Evolutionary conservation across 2,797 vertebrate genomes (phyloP).

Genomic region (Lepilemur septentrionalis): DNA sequence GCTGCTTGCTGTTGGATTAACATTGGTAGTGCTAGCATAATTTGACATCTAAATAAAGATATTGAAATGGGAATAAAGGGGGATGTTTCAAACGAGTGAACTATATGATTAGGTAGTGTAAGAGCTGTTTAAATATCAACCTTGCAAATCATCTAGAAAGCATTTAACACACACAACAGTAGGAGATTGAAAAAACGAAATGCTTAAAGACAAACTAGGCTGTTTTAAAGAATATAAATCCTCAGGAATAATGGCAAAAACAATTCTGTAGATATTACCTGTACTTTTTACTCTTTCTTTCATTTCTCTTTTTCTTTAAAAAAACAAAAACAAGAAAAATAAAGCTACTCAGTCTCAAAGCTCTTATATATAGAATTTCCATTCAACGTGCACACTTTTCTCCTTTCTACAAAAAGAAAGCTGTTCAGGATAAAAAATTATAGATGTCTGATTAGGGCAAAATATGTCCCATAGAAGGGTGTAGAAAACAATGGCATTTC

Average conservation of each 20-base stretch:
- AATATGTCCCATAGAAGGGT: neutral
- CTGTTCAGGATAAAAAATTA: neutral
- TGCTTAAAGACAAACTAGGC: constrained; percentile 25
- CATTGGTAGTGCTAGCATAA: neutral
- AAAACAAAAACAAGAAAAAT: neutral
- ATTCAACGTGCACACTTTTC: neutral
- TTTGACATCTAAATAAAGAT: constrained; percentile 68
- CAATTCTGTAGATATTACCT: constrained; percentile 5
- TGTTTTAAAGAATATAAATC: constrained; percentile 30
- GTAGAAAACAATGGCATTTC: neutral
- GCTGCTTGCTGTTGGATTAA: neutral
- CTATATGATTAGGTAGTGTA: constrained; percentile 36
- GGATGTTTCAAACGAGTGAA: constrained; percentile 39
- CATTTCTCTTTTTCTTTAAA: neutral
- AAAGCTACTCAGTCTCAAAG: neutral
- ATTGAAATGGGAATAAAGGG: neutral
- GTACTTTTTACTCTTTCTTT: neutral
- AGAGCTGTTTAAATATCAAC: constrained; percentile 67
- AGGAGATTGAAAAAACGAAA: constrained; percentile 38
- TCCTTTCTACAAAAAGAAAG: neutral
- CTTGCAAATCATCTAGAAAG: constrained; percentile 61
- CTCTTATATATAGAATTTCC: neutral
- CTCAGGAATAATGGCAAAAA: constrained; percentile 32
- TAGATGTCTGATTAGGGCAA: neutral
- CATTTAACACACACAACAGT: constrained; percentile 29